Conservation (phyloP, 2,797 vertebrate genomes). For the Echiichthys vipera region DNA sequence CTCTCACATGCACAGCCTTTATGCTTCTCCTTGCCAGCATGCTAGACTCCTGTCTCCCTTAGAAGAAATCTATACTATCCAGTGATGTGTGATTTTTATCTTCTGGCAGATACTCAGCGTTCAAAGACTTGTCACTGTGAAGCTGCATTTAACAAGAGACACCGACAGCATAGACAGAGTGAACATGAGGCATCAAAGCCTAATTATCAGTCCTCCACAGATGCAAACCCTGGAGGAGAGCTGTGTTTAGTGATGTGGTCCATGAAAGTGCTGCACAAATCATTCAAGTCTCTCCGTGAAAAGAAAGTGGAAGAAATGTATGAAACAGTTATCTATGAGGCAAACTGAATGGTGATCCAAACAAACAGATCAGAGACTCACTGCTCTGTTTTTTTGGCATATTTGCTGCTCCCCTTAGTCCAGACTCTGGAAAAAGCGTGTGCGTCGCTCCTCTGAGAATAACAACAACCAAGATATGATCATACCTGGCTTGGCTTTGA, state of each 20-base stretch:
- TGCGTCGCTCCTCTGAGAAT: constrained; percentile 62
- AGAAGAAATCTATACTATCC: constrained; percentile 3
- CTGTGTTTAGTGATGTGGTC: constrained; percentile 48
- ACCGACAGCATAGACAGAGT: constrained; percentile 10
- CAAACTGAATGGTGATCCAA: constrained; percentile 65
- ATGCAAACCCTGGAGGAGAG: constrained; percentile 37
- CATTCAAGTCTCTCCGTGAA: constrained; percentile 52
- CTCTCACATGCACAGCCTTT: neutral
- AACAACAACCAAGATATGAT: constrained; percentile 74
- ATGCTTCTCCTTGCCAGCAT: neutral
- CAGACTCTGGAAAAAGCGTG: constrained; percentile 71
- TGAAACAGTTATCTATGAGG: constrained; percentile 65
- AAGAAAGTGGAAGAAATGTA: constrained; percentile 76
- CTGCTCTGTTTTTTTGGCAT: constrained; percentile 23
- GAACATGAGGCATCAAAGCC: constrained; percentile 45
- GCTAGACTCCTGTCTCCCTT: constrained; percentile 11
- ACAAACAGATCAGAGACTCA: constrained; percentile 60
- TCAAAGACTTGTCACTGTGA: constrained; percentile 42
- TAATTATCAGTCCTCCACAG: constrained; percentile 43
- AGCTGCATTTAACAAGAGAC: constrained; percentile 33
- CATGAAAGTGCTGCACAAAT: constrained; percentile 63
- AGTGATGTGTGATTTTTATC: constrained; percentile 35
- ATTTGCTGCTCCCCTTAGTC: constrained; percentile 38
- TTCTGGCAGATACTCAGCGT: constrained; percentile 14
- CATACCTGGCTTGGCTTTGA: constrained; percentile 77